A percentile compares a stretch with the other conserved stretches of the same genome.
Evolutionary conservation across 2,797 vertebrate species (phyloP).

Genomic region (Platyrinchus mystaceus): DNA sequence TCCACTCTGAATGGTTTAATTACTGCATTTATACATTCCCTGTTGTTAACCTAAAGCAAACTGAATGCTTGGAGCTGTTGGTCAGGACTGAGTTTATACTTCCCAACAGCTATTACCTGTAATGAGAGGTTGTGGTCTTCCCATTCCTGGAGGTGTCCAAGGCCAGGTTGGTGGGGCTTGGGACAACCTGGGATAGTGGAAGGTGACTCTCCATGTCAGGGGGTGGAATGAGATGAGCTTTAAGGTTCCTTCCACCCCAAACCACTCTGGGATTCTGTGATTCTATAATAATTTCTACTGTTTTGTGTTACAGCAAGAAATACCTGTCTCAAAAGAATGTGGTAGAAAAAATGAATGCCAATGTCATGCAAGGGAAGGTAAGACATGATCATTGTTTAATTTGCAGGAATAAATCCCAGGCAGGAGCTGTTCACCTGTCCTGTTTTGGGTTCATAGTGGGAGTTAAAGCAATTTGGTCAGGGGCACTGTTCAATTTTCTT

Average conservation of each 20-base stretch:
- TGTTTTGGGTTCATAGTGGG: background rate
- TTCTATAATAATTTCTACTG: background rate
- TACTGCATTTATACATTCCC: background rate
- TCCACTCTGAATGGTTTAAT: background rate
- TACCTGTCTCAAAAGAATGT: conserved; percentile 98
- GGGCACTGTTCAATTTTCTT: rapidly evolving
- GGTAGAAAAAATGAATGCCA: conserved; percentile 95
- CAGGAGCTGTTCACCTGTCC: background rate
- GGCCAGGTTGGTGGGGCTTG: rapidly evolving
- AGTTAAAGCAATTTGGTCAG: background rate
- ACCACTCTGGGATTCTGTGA: background rate
- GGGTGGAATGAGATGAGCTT: background rate
- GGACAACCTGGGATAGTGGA: background rate
- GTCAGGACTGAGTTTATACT: background rate
- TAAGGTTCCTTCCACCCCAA: background rate
- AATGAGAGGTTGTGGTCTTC: background rate
- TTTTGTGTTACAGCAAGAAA: conserved; percentile 86
- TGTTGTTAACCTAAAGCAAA: background rate
- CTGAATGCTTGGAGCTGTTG: background rate
- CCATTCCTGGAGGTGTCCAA: background rate
- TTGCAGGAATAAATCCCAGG: background rate
- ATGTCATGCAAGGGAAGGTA: conserved; percentile 96
- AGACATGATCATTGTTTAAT: background rate
- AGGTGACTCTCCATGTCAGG: background rate
- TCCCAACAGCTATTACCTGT: background rate